Evolutionary conservation across 2,888 invertebrate genomes (phyloP).

Genomic region (Epistrophe eligans): DNA sequence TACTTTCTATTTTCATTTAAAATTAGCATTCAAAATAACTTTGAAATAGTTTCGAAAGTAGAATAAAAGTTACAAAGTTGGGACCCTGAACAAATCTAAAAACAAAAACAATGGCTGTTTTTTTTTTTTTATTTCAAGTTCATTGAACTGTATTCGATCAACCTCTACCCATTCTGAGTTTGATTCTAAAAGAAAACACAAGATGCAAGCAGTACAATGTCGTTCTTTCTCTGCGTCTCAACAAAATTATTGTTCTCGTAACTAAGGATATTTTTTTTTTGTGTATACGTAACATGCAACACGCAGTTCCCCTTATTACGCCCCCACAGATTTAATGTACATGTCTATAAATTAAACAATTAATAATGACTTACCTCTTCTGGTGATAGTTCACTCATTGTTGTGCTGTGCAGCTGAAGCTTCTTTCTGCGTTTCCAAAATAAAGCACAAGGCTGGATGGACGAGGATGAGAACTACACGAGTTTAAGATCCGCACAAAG

Average conservation of each 20-base stretch:
- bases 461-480: conserved; percentile 3
- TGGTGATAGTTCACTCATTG: conserved; percentile 93
- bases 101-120: not conserved
- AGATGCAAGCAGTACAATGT: conserved; percentile 1
- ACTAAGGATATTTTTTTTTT: conserved; percentile 29
- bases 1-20: too few species aligned
- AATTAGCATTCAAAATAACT: too few species aligned
- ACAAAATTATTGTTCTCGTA: conserved; percentile 9
- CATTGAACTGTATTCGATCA: not conserved
- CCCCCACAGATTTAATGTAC: not conserved
- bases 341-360: conserved; percentile 35
- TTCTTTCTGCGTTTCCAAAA: conserved; percentile 75
- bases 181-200: not conserved
- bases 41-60: too few species aligned
- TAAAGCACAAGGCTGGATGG: conserved; percentile 43
- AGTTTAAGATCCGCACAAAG: conserved; percentile 42
- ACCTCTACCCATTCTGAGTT: not conserved
- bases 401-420: conserved; percentile 50
- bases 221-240: not conserved
- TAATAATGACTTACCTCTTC: conserved; percentile 90
- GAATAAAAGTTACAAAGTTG: too few species aligned
- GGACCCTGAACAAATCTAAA: not conserved
- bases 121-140: conserved; percentile 1
- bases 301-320: not conserved
- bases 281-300: not conserved